Evolutionary conservation across 2,113 vertebrate genomes (phyloP).

Genomic region (Apus apus): DNA sequence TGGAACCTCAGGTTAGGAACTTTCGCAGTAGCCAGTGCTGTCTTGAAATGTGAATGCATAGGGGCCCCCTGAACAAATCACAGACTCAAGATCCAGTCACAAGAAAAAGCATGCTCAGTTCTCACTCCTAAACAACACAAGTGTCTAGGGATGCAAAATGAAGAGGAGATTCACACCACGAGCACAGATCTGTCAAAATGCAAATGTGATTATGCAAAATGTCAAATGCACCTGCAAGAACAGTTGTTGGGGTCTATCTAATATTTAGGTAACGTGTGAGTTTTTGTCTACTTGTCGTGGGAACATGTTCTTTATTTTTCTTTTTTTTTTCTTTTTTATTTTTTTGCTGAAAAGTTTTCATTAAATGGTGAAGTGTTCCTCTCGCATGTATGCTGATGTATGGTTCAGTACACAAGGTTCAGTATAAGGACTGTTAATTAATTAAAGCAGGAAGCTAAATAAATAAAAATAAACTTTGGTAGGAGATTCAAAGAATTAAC

Average conservation of each 20-base stretch:
- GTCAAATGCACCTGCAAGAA: background rate
- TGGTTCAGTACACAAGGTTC: background rate
- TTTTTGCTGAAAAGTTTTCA: background rate
- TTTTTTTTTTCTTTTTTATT: background rate
- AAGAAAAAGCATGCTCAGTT: background rate
- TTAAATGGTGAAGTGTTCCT: background rate
- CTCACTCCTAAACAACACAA: background rate
- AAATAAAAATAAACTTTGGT: background rate
- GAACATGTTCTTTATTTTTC: background rate
- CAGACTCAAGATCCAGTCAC: background rate
- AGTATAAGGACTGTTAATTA: background rate
- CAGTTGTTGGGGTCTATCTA: background rate
- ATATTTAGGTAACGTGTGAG: background rate
- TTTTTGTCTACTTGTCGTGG: background rate
- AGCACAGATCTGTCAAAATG: slow-evolving; percentile 29
- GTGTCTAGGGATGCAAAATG: background rate
- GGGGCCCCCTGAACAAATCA: background rate
- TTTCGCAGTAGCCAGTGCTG: background rate
- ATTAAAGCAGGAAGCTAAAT: background rate
- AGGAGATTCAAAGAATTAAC: background rate
- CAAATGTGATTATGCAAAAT: slow-evolving; percentile 55
- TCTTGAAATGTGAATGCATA: background rate
- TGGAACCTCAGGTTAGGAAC: background rate
- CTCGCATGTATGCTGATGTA: background rate
- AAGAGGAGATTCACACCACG: slow-evolving; percentile 33